Conservation (phyloP, 2,888 invertebrate species). For the Drosophila percnosoma region DNA sequence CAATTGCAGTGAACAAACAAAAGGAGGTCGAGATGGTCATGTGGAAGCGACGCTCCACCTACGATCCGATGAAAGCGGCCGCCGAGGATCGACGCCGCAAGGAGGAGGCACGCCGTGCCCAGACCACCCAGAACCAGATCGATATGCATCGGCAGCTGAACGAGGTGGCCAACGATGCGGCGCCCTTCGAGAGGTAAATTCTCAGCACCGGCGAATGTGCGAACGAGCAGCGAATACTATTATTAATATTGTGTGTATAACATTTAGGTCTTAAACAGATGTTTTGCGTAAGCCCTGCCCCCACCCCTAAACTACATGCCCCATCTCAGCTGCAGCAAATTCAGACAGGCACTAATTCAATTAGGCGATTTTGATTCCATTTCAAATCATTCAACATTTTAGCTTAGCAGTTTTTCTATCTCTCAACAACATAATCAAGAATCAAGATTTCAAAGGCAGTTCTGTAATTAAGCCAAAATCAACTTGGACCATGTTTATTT, state of each 20-base stretch:
- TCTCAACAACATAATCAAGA: neutral
- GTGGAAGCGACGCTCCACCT: constrained; percentile 97
- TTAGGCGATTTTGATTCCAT: neutral
- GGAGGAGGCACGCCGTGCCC: constrained; percentile 85
- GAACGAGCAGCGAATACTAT: neutral
- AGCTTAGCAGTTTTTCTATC: neutral
- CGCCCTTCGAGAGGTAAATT: constrained; percentile 81
- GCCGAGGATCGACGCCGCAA: constrained; percentile 92
- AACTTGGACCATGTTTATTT: neutral
- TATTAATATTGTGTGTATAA: constrained; percentile 16
- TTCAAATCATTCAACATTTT: neutral
- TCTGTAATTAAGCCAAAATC: neutral
- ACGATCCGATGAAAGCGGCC: constrained; percentile 97
- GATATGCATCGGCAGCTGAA: constrained; percentile 67
- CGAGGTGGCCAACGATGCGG: constrained; percentile 64
- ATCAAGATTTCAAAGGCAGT: neutral
- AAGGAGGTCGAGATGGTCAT: constrained; percentile 95
- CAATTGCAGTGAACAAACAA: constrained; percentile 86
- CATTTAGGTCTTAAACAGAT: constrained; percentile 32
- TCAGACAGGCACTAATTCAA: neutral
- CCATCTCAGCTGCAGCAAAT: neutral
- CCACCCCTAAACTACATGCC: neutral
- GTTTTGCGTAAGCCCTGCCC: constrained; percentile 5
- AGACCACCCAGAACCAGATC: constrained; percentile 55
- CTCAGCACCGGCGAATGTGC: constrained; percentile 8